phyloP scores from a whole-genome alignment of 2,113 vertebrate genomes.

The Melanerpes formicivorus region DNA sequence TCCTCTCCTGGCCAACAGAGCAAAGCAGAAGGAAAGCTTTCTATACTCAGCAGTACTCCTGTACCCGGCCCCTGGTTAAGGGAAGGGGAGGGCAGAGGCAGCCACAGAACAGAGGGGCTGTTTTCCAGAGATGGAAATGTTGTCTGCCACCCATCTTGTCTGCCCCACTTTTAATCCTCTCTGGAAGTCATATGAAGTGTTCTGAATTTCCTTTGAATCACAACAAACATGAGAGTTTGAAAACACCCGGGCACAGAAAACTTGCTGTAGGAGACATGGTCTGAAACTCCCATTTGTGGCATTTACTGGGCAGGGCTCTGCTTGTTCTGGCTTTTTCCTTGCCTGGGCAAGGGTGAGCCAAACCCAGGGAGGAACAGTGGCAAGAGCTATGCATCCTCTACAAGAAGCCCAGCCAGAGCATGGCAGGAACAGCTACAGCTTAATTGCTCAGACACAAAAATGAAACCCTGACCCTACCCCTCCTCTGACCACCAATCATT shows the following conservation, averaged over 20 bases:
- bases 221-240: background rate
- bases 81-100: background rate
- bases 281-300: background rate
- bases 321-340: background rate
- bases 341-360: background rate
- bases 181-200: background rate
- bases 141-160: background rate
- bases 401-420: background rate
- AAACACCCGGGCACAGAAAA: background rate
- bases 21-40: background rate
- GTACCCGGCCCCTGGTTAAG: background rate
- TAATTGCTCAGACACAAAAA: background rate
- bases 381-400: background rate
- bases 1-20: background rate
- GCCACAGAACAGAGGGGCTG: background rate
- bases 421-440: background rate
- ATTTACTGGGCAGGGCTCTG: background rate
- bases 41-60: background rate
- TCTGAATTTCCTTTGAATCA: background rate
- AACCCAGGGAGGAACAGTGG: background rate
- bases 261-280: accelerated
- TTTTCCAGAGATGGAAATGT: background rate
- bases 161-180: background rate
- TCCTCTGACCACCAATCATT: background rate
- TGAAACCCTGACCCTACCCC: background rate